phyloP scores from a whole-genome alignment of 2,797 vertebrate genomes.

The Ibycter americanus region DNA sequence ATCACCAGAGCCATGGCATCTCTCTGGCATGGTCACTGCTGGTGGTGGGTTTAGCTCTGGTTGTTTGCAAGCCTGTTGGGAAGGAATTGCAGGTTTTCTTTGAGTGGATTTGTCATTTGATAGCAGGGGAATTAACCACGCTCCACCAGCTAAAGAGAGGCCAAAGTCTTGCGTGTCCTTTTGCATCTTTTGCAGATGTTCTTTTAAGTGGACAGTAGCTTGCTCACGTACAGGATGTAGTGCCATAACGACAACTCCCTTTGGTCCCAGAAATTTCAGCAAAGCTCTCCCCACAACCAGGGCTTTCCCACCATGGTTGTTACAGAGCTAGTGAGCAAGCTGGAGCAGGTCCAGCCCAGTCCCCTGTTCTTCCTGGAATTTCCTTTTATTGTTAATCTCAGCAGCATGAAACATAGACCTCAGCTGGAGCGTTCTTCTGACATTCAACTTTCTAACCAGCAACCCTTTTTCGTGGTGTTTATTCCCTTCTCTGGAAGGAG shows the following conservation, averaged over 20 bases:
- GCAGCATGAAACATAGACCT: neutral
- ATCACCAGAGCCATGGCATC: neutral
- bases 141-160: neutral
- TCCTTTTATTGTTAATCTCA: slow-evolving; percentile 63
- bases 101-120: neutral
- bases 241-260: slow-evolving; percentile 7
- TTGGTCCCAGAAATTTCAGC: neutral
- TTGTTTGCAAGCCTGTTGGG: neutral
- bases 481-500: neutral
- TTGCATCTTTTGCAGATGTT: slow-evolving; percentile 50
- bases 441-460: neutral
- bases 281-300: neutral
- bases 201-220: neutral
- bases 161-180: neutral
- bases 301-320: neutral
- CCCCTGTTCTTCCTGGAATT: slow-evolving; percentile 20
- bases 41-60: neutral
- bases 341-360: slow-evolving; percentile 18
- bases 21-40: neutral
- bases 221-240: neutral
- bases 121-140: neutral
- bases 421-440: neutral
- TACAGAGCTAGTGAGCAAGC: neutral
- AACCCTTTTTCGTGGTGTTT: neutral
- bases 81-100: neutral